Base-by-base conservation (phyloP, 1,140 invertebrate species). In the Zaprionus lachaisei region DNA sequence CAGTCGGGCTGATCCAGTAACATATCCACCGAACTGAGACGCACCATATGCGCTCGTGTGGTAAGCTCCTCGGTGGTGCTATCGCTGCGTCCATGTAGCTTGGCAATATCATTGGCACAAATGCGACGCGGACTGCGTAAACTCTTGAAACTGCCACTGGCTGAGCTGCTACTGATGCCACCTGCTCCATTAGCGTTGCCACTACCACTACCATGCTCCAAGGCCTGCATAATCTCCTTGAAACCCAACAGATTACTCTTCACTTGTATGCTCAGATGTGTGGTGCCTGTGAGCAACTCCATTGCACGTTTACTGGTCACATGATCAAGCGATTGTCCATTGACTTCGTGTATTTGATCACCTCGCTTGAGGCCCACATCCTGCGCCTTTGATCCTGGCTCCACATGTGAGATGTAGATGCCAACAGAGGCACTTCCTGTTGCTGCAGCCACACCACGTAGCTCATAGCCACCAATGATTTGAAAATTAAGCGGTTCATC, bases 311-410 rank as follows among this genome's bases (percentile, higher is more conserved):
- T 95, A 91, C 98, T 96, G 80, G 96, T 97, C 41, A 99, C 96
- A 92, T 98, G 97, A 87, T 98, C 96, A 93, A 99, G 99, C 81
- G 96, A 98, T 89, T 99, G 97, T 20, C 98, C 98, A 93, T 99
- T 99, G 0, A 99, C 98, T 94, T 99, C 98, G 64, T 99, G 94
- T 73, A 99, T 97, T 94, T 99, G 98, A 94, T 99, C 99, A 2
- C 99, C 99, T 58, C 98, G 94, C 93, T 99, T 99, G 17, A 99
- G 93, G 1, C 99, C 99, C n/a, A 98, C 97, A 89, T 99, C 97
- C 93, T 98, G 97, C 0, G 98, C 98, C 93, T 98, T 98, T 3
- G 98, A 98, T 65, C 96, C 96, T 77, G 96, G 96, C 83, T 99
- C 98, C 20, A 99, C 96, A 94, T 98, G 97, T 12, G 97, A 96